Evolutionary conservation across 2,797 vertebrate genomes (phyloP).

Genomic region (Threskiornis aethiopicus): DNA sequence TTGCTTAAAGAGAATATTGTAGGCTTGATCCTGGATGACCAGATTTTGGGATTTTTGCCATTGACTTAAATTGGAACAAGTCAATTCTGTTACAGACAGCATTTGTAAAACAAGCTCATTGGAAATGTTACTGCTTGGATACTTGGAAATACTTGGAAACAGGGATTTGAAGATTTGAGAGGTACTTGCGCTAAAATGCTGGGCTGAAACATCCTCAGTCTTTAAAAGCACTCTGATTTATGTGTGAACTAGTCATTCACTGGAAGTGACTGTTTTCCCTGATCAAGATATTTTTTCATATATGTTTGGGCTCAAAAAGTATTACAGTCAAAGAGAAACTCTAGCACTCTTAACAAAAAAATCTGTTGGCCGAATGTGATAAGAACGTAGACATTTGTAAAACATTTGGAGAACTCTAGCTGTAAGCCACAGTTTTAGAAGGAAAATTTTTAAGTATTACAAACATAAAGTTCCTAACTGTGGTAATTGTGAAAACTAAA

Average conservation of each 20-base stretch:
- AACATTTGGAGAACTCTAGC: not conserved
- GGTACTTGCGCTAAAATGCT: not conserved
- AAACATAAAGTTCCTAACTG: not conserved
- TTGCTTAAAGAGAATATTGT: not conserved
- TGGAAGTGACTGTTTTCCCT: not conserved
- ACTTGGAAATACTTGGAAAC: not conserved
- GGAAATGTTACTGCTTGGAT: not conserved
- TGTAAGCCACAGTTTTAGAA: not conserved
- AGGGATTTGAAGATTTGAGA: not conserved
- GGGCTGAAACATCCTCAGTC: not conserved
- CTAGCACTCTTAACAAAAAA: not conserved
- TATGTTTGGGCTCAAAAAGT: not conserved
- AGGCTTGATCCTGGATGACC: not conserved
- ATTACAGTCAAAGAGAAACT: fast-evolving
- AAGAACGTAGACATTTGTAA: not conserved
- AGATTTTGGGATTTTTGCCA: not conserved
- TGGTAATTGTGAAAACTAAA: not conserved
- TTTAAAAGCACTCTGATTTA: not conserved
- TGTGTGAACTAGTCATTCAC: not conserved
- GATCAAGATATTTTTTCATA: not conserved
- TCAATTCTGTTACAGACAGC: not conserved
- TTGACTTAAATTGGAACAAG: not conserved
- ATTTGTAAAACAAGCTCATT: not conserved
- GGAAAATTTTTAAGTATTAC: not conserved
- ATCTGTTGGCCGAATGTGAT: not conserved